Evolutionary conservation across 2,888 invertebrate genomes (phyloP), one percentile per base, ranked within the genome.

Genomic region (Chymomyza fuscimana): DNA sequence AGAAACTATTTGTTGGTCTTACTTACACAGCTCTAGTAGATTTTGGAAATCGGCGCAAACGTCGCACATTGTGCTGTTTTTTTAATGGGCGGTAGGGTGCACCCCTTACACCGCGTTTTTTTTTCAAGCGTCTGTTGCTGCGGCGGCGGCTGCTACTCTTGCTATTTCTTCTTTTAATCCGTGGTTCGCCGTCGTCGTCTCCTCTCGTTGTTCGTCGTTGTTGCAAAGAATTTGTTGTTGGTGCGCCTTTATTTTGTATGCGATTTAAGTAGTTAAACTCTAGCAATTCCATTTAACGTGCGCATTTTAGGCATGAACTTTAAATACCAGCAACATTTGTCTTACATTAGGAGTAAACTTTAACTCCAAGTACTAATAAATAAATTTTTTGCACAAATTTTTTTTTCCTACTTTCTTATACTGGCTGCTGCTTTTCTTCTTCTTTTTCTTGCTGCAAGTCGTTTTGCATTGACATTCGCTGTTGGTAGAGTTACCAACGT

Each of bases 1-100:
- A 32, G 9, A 46, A 46, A 6, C 56, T 22, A n/a, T 40, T 63
- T 73, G 63, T 52, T 32, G 54, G 29, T 66, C 54, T 67, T 88
- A 93, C 96, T 95, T 94, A 96, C 96, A 95, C 90, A 95, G 94
- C 91, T 96, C 94, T 92, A 98, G 95, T 93, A 98, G 95, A 93
- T 96, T 96, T 93, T 97, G 95, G 94, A 97, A 96, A 93, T 97
- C 97, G 92, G 96, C 95, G 94, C 98, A 98, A 93, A 96, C 96
- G 95, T 98, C 97, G 95, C 97, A 98, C 97, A 96, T 96, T 93
- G 92, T 93, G 86, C 66, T 71, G 62, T 36, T 74, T 72, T 9
- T 76, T 61, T 73, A 56, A 61, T 68, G 68, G 68, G 65, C 65
- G 67, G 67, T 52, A 15, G 36, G 15, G 65, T 67, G 72, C 73